Percentiles rank a stretch among this genome's conserved stretches.
Conservation (phyloP, 2,888 invertebrate species). For the Cheilosia scutellata region DNA sequence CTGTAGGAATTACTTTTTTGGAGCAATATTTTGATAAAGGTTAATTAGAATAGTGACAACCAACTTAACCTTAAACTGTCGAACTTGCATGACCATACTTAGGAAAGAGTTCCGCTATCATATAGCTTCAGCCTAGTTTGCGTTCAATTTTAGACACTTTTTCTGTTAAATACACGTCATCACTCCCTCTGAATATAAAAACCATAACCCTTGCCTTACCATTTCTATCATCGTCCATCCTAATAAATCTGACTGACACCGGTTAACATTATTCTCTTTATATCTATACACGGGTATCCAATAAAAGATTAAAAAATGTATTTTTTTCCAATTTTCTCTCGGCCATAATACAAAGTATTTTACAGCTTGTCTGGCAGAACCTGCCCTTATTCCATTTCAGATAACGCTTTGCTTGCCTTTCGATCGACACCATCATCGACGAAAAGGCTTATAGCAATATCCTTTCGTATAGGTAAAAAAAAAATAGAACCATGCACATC, state of each 20-base stretch:
- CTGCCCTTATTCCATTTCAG: not conserved
- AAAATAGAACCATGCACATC: not conserved
- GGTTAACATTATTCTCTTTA: not conserved
- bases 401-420: not conserved
- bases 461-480: not conserved
- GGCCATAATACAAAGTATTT: slow-evolving; percentile 6
- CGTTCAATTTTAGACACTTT: not conserved
- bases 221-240: not conserved
- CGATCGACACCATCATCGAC: slow-evolving; percentile 24
- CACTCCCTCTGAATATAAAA: not conserved
- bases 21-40: too few species aligned
- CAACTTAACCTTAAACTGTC: too few species aligned
- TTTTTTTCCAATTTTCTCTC: slow-evolving; percentile 11
- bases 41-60: too few species aligned
- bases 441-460: slow-evolving; percentile 45
- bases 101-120: too few species aligned
- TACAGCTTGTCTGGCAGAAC: slow-evolving; percentile 11
- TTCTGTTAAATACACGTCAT: not conserved
- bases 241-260: not conserved
- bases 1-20: too few species aligned
- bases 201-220: not conserved
- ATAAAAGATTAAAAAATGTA: slow-evolving; percentile 37
- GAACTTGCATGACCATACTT: too few species aligned
- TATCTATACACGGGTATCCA: slow-evolving; percentile 5
- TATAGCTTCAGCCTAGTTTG: too few species aligned